phyloP scores from a whole-genome alignment of 1,140 invertebrate species.

The Drosophila novamexicana region DNA sequence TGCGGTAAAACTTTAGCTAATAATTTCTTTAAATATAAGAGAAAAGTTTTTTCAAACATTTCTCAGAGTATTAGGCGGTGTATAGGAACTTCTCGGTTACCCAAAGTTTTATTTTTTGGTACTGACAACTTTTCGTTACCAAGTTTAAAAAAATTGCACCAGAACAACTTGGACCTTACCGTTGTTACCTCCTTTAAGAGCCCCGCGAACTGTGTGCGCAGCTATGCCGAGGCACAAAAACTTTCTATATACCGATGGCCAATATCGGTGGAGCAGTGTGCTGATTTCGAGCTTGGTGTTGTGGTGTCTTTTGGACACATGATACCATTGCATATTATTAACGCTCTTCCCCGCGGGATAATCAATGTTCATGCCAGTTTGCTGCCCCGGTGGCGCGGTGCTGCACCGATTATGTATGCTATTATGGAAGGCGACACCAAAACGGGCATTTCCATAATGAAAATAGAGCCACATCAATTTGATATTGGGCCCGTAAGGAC shows the following conservation, averaged over 20 bases:
- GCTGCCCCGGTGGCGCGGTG: conserved; percentile 96
- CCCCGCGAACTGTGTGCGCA: conserved; percentile 85
- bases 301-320: conserved; percentile 91
- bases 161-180: conserved; percentile 71
- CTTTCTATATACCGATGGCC: conserved; percentile 87
- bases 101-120: conserved; percentile 88
- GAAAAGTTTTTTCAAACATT: conserved; percentile 44
- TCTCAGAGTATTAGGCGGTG: conserved; percentile 1
- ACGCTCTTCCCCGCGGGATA: conserved; percentile 90
- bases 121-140: conserved; percentile 88
- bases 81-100: conserved; percentile 12
- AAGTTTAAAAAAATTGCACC: conserved; percentile 85
- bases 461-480: conserved; percentile 93
- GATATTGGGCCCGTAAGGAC: conserved; percentile 89
- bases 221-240: conserved; percentile 79
- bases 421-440: conserved; percentile 92
- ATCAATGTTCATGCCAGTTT: conserved; percentile 96
- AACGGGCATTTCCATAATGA: conserved; percentile 96
- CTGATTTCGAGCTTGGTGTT: conserved; percentile 87
- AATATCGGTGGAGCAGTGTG: conserved; percentile 56
- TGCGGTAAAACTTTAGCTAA: conserved; percentile 45
- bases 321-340: conserved; percentile 88
- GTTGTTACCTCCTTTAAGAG: conserved; percentile 87
- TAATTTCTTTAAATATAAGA: conserved; percentile 62
- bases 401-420: conserved; percentile 85